Evolutionary conservation across 2,797 vertebrate species (phyloP).

Genomic region (Thalassophryne amazonica): DNA sequence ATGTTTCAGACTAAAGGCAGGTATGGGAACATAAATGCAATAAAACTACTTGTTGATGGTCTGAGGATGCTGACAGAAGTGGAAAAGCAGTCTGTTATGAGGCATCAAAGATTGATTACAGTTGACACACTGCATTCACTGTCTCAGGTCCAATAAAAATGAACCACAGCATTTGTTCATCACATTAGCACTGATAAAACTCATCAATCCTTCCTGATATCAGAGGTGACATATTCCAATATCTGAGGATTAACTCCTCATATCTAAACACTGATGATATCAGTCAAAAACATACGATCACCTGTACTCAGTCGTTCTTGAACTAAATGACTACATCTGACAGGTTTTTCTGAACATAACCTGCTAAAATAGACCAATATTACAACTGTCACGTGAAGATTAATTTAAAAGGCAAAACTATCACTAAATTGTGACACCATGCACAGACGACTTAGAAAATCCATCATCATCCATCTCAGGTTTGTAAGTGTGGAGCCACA

Average conservation of each 20-base stretch:
- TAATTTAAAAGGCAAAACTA: neutral
- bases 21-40: conserved; percentile 7
- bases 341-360: neutral
- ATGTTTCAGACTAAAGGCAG: conserved; percentile 28
- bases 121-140: neutral
- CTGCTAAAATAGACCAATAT: neutral
- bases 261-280: neutral
- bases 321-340: neutral
- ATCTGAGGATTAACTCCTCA: neutral
- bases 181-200: neutral
- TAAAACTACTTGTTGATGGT: no score
- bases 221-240: neutral
- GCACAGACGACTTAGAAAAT: conserved; percentile 26
- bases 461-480: conserved; percentile 69
- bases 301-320: neutral
- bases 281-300: neutral
- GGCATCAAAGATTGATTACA: neutral
- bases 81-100: no score
- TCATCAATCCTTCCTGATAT: neutral
- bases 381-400: neutral
- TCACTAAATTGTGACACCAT: neutral
- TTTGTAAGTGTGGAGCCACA: conserved; percentile 46
- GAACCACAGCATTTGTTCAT: neutral
- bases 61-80: no score
- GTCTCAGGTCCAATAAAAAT: neutral